phyloP scores from a whole-genome alignment of 2,888 invertebrate genomes.

The Pachliopta kotzebuea region DNA sequence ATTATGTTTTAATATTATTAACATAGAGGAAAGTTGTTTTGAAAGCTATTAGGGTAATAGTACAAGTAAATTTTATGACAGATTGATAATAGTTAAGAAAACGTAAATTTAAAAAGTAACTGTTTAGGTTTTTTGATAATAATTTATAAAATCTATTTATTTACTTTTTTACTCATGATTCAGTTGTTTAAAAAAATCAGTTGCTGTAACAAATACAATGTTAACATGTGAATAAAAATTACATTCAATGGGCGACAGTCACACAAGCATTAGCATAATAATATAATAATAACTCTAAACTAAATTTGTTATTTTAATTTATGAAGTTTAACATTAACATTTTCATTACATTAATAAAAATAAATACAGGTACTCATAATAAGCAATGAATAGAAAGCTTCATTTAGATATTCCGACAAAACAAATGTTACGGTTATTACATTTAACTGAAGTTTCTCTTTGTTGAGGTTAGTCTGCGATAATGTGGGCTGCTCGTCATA shows the following conservation, averaged over 20 bases:
- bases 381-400: not conserved
- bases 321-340: not conserved
- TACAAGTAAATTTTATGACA: not conserved
- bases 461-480: constrained; percentile 1
- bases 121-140: too few relatives aligned
- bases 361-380: not conserved
- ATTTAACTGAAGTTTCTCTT: not conserved
- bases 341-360: not conserved
- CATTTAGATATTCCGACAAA: not conserved
- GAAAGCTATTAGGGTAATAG: constrained; percentile 3
- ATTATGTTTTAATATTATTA: not conserved
- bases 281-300: too few relatives aligned
- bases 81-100: too few relatives aligned
- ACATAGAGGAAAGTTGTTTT: not conserved
- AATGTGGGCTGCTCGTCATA: constrained; percentile 7
- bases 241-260: too few relatives aligned
- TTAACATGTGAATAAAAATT: too few relatives aligned
- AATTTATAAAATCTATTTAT: too few relatives aligned
- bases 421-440: not conserved
- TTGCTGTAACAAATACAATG: too few relatives aligned
- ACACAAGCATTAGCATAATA: too few relatives aligned
- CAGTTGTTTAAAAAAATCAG: too few relatives aligned
- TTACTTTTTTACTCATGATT: too few relatives aligned
- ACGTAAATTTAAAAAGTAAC: too few relatives aligned
- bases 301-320: too few relatives aligned